phyloP scores from a whole-genome alignment of 2,113 vertebrate species.

The Psittacula cyanocephala region DNA sequence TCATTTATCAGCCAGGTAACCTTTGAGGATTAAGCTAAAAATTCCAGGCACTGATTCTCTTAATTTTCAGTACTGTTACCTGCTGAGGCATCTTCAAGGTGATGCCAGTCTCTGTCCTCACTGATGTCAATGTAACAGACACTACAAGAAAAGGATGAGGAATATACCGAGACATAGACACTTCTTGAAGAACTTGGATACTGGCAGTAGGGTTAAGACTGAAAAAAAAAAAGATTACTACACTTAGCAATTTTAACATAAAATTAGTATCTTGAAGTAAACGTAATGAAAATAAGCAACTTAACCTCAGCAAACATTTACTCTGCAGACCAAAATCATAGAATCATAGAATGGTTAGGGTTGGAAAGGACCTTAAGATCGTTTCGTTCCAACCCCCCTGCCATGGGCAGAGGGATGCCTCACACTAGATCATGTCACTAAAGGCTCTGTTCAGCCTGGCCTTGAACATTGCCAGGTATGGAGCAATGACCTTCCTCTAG shows the following conservation, averaged over 20 bases:
- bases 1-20: not conserved
- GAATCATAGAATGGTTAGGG: not conserved
- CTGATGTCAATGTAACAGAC: slow-evolving; percentile 94
- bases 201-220: slow-evolving; percentile 85
- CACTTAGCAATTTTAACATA: not conserved
- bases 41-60: not conserved
- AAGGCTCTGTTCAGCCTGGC: not conserved
- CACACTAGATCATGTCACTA: not conserved
- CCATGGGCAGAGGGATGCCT: not conserved
- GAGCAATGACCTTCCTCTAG: not conserved
- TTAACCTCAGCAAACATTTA: not conserved
- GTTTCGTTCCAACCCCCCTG: not conserved
- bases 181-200: slow-evolving; percentile 94
- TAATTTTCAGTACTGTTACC: slow-evolving; percentile 72
- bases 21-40: not conserved
- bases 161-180: slow-evolving; percentile 98
- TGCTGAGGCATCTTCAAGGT: slow-evolving; percentile 95
- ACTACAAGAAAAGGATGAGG: slow-evolving; percentile 96
- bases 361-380: not conserved
- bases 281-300: not conserved
- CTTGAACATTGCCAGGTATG: not conserved
- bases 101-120: slow-evolving; percentile 97
- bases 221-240: not conserved
- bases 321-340: not conserved
- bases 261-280: not conserved